A percentile compares a stretch with the other conserved stretches of the same genome.
Evolutionary conservation across 2,888 invertebrate genomes (phyloP).

Genomic region (Tenthredo amoena): DNA sequence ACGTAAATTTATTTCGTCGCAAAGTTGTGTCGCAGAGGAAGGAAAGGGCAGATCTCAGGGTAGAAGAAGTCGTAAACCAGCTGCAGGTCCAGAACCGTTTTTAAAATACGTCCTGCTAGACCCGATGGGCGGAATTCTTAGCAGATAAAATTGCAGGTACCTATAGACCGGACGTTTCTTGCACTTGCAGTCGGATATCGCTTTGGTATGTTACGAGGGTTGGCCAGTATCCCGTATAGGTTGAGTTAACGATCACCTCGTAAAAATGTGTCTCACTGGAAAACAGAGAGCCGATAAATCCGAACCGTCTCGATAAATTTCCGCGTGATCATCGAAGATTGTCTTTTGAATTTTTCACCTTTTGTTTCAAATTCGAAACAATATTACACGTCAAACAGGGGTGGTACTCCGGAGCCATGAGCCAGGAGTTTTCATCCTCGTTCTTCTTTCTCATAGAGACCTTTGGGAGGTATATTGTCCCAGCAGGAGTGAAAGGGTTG

Average conservation of each 20-base stretch:
- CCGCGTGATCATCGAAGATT: not conserved
- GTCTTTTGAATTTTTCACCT: not conserved
- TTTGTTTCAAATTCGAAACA: too few species aligned
- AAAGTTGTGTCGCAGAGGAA: not conserved
- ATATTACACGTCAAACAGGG: not conserved
- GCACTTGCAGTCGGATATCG: conserved; percentile 42
- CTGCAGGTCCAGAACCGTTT: conserved; percentile 8
- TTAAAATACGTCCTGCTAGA: not conserved
- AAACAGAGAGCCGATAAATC: conserved; percentile 17
- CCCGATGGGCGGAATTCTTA: not conserved
- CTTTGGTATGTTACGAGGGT: not conserved
- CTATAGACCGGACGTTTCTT: conserved; percentile 1
- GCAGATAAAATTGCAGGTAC: not conserved
- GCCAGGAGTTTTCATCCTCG: not conserved
- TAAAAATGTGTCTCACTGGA: conserved; percentile 23
- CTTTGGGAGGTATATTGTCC: not conserved
- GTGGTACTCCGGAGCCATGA: not conserved
- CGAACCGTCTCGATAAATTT: not conserved
- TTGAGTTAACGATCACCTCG: conserved; percentile 29
- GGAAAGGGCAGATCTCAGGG: not conserved
- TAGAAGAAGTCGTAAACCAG: not conserved
- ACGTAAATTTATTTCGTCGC: not conserved
- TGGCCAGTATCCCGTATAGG: not conserved
- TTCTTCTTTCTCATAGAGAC: not conserved
- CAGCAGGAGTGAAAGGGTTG: conserved; percentile 6